Base-by-base conservation (phyloP, 1,140 invertebrate genomes). In the Aphaenogaster ashmeadi region DNA sequence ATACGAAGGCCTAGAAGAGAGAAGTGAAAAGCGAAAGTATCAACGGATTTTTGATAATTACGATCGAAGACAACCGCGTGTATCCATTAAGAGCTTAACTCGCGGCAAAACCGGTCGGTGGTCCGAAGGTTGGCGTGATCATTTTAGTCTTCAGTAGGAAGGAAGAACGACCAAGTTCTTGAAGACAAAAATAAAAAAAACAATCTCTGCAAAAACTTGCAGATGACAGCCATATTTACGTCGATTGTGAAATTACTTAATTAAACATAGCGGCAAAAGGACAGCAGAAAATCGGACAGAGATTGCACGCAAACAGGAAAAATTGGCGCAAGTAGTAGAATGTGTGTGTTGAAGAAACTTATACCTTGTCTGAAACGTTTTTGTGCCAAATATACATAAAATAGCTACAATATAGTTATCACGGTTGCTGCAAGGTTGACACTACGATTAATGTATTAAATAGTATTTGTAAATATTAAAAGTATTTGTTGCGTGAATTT, bases 241-340 rank as follows among this genome's bases (percentile, higher is more conserved):
- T 74, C 33, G 69, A 84, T 84, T 84, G 67, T 84, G 69, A 62
- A 84, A 84, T 84, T 84, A 74, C 80, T 84, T 84, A 84, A 84
- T 84, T 84, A 84, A 84, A 38, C 18, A 58, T 60, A 74, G 52
- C 67, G 52, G 27, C 38, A 71, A 60, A 27, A 47, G 44, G 21
- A 56, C 21, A 27, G 21, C 54, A 27, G 56, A 74, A 84, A 83
- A 83, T 74, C 52, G 1, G 7, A 44, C 38, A 21, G 15, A 13
- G 11, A 33, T 83, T 74, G 67, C 67, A 60, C 67, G 67, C 52
- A 27, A 75, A 8, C 54, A 9, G 27, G 54, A 84, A 84, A 84
- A 84, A 84, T 60, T 50, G 33, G n/a, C 13, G 15, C 67, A 38
- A 60, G 44, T 21, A 36, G 38, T 3, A n/a, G 15, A 38, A 69